phyloP scores from a whole-genome alignment of 2,888 invertebrate species.

The Limnephilus lunatus region DNA sequence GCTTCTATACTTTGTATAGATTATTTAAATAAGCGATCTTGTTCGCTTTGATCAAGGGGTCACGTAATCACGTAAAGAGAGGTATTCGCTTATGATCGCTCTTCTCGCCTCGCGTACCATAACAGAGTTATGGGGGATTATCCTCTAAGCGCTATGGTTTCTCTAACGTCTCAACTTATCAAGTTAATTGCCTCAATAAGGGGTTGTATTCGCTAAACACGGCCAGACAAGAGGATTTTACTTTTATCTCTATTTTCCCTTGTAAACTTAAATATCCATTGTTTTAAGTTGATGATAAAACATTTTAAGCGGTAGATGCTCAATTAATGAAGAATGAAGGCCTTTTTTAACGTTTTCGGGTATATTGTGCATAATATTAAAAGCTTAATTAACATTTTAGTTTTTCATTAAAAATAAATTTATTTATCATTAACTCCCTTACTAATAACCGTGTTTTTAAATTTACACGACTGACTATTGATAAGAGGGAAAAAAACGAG shows the following conservation, averaged over 20 bases:
- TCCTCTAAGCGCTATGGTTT: slow-evolving; percentile 35
- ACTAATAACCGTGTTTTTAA: too few species aligned
- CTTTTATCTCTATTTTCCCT: slow-evolving; percentile 19
- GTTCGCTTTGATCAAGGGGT: slow-evolving; percentile 47
- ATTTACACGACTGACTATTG: too few species aligned
- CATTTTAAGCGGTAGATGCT: background rate
- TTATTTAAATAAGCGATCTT: slow-evolving; percentile 31
- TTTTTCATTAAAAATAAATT: too few species aligned
- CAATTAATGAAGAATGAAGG: background rate
- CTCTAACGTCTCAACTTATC: slow-evolving; percentile 31
- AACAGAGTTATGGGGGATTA: slow-evolving; percentile 44
- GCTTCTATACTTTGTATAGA: slow-evolving; percentile 29
- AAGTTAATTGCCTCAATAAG: slow-evolving; percentile 42
- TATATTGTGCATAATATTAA: too few species aligned
- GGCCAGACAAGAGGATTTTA: slow-evolving; percentile 1
- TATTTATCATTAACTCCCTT: too few species aligned
- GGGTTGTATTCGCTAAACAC: slow-evolving; percentile 35
- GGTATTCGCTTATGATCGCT: slow-evolving; percentile 30
- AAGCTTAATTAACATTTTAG: too few species aligned
- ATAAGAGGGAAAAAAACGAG: too few species aligned
- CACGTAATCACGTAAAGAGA: slow-evolving; percentile 45
- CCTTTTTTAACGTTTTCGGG: too few species aligned
- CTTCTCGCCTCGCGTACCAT: slow-evolving; percentile 33
- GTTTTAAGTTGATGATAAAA: background rate
- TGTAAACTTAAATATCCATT: background rate